Evolutionary conservation across 2,888 invertebrate genomes (phyloP).

Genomic region (Neocrepidodera transversa): DNA sequence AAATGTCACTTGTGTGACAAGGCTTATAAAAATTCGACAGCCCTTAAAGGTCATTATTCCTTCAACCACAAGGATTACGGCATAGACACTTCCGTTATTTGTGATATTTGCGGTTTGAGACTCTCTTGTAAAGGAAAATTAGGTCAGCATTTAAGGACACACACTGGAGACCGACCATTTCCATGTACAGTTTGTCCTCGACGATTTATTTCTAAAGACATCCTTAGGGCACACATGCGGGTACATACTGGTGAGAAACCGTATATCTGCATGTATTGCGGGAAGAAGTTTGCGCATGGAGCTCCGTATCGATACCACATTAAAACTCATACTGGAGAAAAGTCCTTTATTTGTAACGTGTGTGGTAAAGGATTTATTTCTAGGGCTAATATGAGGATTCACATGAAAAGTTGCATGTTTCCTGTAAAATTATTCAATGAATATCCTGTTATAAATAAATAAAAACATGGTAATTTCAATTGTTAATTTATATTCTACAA

Average conservation of each 20-base stretch:
- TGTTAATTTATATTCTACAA: too few species aligned
- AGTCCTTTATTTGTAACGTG: conserved; percentile 60
- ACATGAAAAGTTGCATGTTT: conserved; percentile 49
- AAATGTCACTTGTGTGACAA: conserved; percentile 36
- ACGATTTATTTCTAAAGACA: conserved; percentile 62
- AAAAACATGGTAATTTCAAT: too few species aligned
- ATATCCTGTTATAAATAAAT: conserved; percentile 18
- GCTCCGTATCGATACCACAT: conserved; percentile 67
- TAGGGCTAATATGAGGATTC: conserved; percentile 43
- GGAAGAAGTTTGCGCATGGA: conserved; percentile 61
- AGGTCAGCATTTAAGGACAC: conserved; percentile 61
- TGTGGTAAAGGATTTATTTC: conserved; percentile 41
- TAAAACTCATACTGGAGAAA: conserved; percentile 66
- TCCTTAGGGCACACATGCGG: conserved; percentile 58
- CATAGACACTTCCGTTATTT: conserved; percentile 36
- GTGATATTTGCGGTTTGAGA: conserved; percentile 38
- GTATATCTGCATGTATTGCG: conserved; percentile 47
- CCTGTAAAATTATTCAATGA: conserved; percentile 28
- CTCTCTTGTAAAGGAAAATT: conserved; percentile 54
- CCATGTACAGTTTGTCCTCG: conserved; percentile 54
- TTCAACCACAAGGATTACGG: conserved; percentile 36
- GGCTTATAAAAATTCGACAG: conserved; percentile 34
- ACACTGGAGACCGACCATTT: conserved; percentile 62
- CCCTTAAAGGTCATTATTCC: conserved; percentile 35
- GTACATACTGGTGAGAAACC: conserved; percentile 51